Percentiles rank a stretch among this genome's conserved stretches.
These are phyloP conservation scores for Podarcis muralis DNA, from an alignment of 2,113 vertebrate species.

Conservation along the genomic window DNA sequence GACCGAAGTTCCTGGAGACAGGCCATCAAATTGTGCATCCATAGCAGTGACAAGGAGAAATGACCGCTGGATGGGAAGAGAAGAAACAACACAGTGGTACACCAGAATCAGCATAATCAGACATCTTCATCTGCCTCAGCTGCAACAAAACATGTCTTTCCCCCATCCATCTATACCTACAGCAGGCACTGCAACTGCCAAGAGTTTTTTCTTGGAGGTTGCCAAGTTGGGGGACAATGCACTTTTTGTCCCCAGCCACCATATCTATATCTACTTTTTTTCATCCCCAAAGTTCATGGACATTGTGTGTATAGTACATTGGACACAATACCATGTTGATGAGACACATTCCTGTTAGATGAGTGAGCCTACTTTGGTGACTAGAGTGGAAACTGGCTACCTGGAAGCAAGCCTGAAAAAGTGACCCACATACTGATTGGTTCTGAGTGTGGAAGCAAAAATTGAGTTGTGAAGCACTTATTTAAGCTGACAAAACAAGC, in stretches of 20 bases:
- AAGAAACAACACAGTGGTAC: too few relatives aligned
- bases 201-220: too few relatives aligned
- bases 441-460: conserved; percentile 3
- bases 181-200: too few relatives aligned
- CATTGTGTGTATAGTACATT: accelerated
- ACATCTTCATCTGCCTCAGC: too few relatives aligned
- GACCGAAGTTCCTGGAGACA: too few relatives aligned
- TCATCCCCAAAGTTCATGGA: not conserved
- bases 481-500: not conserved
- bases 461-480: not conserved
- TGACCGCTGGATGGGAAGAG: too few relatives aligned
- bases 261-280: not conserved
- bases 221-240: not conserved
- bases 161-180: too few relatives aligned
- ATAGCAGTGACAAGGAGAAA: too few relatives aligned
- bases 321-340: accelerated
- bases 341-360: accelerated
- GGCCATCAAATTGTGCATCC: too few relatives aligned
- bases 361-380: accelerated
- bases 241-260: not conserved
- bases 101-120: too few relatives aligned
- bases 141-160: too few relatives aligned
- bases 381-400: not conserved
- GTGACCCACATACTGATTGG: accelerated
- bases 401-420: not conserved